A percentile compares a stretch with the other conserved stretches of the same genome.
These are phyloP conservation scores for Geopemphigus sp. DNA, from an alignment of 1,140 invertebrate species.

Conservation along the genomic window DNA sequence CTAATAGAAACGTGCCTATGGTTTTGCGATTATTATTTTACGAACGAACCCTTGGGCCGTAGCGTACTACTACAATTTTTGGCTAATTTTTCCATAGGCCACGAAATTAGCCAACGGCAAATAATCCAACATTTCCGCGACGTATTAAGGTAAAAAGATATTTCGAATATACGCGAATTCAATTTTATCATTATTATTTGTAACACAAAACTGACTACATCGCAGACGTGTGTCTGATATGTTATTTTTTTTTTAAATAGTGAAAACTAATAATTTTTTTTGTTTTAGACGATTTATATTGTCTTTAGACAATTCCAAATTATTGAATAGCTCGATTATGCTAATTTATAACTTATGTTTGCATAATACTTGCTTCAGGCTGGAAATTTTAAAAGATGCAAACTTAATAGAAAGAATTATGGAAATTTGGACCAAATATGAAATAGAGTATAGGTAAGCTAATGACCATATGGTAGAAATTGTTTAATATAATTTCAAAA, in stretches of 20 bases:
- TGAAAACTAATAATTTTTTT: not conserved
- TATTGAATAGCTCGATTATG: conserved; percentile 30
- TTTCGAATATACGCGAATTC: too few species aligned
- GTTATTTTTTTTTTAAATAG: too few species aligned
- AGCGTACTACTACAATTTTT: conserved; percentile 34
- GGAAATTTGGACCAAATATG: not conserved
- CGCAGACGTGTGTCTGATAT: too few species aligned
- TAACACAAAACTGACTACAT: too few species aligned
- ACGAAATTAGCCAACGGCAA: not conserved
- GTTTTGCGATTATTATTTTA: not conserved
- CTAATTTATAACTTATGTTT: conserved; percentile 14
- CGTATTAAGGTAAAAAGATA: conserved; percentile 2
- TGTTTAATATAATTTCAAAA: too few species aligned
- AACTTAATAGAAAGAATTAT: not conserved
- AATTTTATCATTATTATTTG: too few species aligned
- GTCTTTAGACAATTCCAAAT: not conserved
- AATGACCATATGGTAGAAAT: not conserved
- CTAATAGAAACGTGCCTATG: conserved; percentile 6
- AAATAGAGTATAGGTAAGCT: conserved; percentile 40
- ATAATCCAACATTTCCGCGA: not conserved
- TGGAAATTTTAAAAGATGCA: not conserved
- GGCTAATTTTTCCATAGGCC: conserved; percentile 7
- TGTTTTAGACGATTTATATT: conserved; percentile 19
- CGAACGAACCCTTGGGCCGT: not conserved
- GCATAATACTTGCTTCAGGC: not conserved